Percentiles rank a stretch among this genome's conserved stretches.
These are phyloP conservation scores for Hypena proboscidalis DNA, from an alignment of 2,888 invertebrate species.

Conservation along the genomic window DNA sequence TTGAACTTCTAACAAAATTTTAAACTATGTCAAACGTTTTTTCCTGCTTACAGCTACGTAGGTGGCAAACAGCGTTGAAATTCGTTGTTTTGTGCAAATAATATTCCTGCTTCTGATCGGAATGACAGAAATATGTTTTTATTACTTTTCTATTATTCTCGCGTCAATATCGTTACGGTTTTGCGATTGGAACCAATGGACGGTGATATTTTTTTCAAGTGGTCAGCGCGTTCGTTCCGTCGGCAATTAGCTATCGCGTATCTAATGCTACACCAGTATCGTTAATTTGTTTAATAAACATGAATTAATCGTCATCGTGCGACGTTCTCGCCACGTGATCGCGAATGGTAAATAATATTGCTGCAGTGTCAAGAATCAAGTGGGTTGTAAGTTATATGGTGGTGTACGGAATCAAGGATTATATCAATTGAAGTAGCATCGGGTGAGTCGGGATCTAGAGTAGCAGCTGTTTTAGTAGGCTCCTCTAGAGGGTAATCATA, in stretches of 20 bases:
- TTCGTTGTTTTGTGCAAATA: conserved; percentile 15
- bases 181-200: conserved; percentile 33
- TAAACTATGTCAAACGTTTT: background rate
- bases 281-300: conserved; percentile 82
- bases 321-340: conserved; percentile 65
- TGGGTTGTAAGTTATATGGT: conserved; percentile 61
- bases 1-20: conserved; percentile 11
- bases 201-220: conserved; percentile 44
- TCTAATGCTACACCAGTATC: conserved; percentile 55
- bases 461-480: conserved; percentile 19
- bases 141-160: conserved; percentile 21
- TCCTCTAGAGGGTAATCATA: conserved; percentile 31
- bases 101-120: conserved; percentile 20
- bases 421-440: conserved; percentile 55
- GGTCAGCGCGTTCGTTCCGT: conserved; percentile 32
- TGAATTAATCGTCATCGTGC: conserved; percentile 68
- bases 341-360: conserved; percentile 64
- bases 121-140: conserved; percentile 38
- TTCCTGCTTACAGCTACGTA: conserved; percentile 18
- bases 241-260: conserved; percentile 52
- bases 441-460: conserved; percentile 32
- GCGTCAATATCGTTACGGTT: conserved; percentile 36
- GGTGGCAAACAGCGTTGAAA: conserved; percentile 19
- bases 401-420: conserved; percentile 51
- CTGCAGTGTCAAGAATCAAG: conserved; percentile 71